Evolutionary conservation across 37 sponge, comb jelly and placozoan species (phyloP).

Genomic region (Lycopodina hypogea): DNA sequence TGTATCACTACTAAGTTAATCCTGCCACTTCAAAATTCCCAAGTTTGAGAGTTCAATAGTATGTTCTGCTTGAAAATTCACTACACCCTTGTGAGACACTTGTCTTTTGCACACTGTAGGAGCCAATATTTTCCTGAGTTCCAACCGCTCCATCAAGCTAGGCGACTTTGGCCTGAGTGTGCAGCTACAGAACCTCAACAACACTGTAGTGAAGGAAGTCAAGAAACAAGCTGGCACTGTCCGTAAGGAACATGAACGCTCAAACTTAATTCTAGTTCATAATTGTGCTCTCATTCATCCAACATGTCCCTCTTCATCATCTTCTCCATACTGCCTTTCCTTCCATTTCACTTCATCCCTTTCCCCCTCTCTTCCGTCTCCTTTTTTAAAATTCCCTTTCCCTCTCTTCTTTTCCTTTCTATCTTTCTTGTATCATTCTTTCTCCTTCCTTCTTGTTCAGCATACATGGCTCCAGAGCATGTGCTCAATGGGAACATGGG

Average conservation of each 20-base stretch:
- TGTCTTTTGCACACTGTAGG: too few species aligned
- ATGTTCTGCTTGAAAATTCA: too few species aligned
- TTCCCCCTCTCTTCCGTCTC: too few species aligned
- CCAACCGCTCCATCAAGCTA: conserved; percentile 70
- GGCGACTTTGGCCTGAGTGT: conserved; percentile 90
- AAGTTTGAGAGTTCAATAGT: too few species aligned
- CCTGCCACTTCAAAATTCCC: too few species aligned
- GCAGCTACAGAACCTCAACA: conserved; percentile 60
- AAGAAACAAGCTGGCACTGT: conserved; percentile 64
- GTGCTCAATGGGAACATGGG: conserved; percentile 59
- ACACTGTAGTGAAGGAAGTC: conserved; percentile 39
- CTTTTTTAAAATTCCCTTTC: not conserved
- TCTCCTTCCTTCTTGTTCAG: conserved; percentile 21
- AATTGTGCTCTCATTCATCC: not conserved
- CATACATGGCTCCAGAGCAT: conserved; percentile 89
- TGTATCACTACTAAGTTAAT: too few species aligned
- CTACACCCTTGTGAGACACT: too few species aligned
- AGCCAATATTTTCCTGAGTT: conserved; percentile 76
- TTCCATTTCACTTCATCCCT: too few species aligned
- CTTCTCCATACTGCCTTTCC: not conserved
- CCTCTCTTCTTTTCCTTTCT: not conserved
- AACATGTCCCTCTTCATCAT: not conserved
- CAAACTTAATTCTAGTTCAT: too few species aligned
- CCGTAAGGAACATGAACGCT: conserved; percentile 18
- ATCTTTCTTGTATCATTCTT: conserved; percentile 9